Evolutionary conservation across 2,888 invertebrate species (phyloP), one percentile per base, ranked within the genome.

Genomic region (Stictocephala bisonia): DNA sequence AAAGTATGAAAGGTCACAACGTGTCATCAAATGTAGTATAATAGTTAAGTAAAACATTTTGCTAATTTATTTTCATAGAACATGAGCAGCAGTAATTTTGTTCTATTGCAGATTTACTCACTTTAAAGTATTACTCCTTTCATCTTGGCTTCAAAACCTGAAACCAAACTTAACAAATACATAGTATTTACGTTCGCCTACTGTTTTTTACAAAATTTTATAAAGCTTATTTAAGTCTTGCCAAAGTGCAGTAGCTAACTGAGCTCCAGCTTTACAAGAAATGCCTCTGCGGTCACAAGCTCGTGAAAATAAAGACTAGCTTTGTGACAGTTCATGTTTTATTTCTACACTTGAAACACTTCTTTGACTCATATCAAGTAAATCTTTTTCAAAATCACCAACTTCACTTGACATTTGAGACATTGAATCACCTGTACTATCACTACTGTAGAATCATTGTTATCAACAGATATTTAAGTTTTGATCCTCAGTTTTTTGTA

Each of bases 261-360:
- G 44, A 44, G 44, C 44, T 44, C 44, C 44, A 11, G 44, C 44
- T 44, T 15, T 44, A 44, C 44, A n/a, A 44, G 44, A 44, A 44
- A 44, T 44, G 44, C 44, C 44, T 44, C 44, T 44, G 44, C 44
- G 44, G 44, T 44, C 44, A 44, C 44, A 44, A 7, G 44, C 44
- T 44, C 44, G 44, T 44, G 44, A 44, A 44, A 44, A 44, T 15
- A 44, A 44, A 44, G 44, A 44, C 44, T n/a, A 44, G 44, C 44
- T 9, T 44, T 44, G 44, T 44, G 44, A 15, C 44, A 44, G 44
- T 44, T 44, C 44, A n/a, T 44, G 44, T 44, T 44, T 44, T 11
- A 44, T 15, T 44, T 44, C 44, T 44, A 44, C 44, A 44, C 44
- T 44, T 44, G 44, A 44, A 44, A 44, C 44, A 44, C 44, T 44